Evolutionary conservation across 2,113 vertebrate species (phyloP).

Genomic region (Ciconia boyciana): DNA sequence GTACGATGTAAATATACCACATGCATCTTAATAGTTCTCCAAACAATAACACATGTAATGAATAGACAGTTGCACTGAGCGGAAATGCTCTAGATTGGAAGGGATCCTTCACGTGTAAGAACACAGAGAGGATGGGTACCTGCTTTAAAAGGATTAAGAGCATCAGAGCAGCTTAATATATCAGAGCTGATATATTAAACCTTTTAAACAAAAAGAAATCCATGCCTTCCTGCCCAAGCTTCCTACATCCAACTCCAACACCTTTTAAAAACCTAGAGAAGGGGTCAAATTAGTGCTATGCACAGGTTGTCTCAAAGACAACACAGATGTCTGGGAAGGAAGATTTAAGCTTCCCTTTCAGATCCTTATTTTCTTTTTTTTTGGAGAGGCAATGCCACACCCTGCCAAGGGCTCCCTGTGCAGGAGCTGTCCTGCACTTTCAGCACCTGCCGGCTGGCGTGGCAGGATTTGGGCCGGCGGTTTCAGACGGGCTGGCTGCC

Average conservation of each 20-base stretch:
- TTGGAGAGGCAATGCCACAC: accelerated
- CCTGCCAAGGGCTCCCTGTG: accelerated
- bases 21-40: background rate
- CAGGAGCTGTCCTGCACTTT: slow-evolving; percentile 69
- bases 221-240: background rate
- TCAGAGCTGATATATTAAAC: background rate
- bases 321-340: background rate
- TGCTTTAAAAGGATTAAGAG: background rate
- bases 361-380: background rate
- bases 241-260: background rate
- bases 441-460: background rate
- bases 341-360: background rate
- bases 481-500: background rate
- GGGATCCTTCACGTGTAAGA: background rate
- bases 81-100: background rate
- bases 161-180: background rate
- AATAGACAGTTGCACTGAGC: background rate
- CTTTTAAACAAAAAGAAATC: background rate
- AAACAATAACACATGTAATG: background rate
- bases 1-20: background rate
- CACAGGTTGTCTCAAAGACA: background rate
- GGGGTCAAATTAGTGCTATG: background rate
- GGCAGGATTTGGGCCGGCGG: background rate
- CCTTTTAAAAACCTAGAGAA: background rate
- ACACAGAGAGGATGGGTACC: background rate